phyloP scores from a whole-genome alignment of 2,113 vertebrate genomes.

The Argyrosomus japonicus region DNA sequence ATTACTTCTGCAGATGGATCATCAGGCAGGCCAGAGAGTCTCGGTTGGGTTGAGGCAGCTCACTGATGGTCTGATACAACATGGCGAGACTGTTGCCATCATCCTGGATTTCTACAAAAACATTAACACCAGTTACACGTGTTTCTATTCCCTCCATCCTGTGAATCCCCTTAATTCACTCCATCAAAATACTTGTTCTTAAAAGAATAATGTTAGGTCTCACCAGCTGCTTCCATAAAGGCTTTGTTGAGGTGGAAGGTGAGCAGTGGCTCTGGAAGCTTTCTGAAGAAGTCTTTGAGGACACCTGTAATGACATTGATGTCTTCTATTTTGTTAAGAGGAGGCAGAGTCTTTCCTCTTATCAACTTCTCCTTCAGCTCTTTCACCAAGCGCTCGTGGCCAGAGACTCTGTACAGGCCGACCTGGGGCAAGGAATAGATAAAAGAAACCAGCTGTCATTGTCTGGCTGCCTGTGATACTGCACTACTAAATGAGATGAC shows the following conservation, averaged over 20 bases:
- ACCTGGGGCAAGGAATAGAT: constrained; percentile 77
- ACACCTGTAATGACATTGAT: constrained; percentile 90
- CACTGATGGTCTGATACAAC: constrained; percentile 89
- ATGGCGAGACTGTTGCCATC: constrained; percentile 92
- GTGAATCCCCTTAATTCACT: background rate
- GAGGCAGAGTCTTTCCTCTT: constrained; percentile 85
- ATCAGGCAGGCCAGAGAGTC: constrained; percentile 95
- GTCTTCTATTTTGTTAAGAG: constrained; percentile 91
- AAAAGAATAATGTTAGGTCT: constrained; percentile 33
- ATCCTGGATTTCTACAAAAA: constrained; percentile 88
- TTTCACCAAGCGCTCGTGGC: constrained; percentile 90
- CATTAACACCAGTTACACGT: background rate
- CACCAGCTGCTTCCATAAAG: constrained; percentile 94
- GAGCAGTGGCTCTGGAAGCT: constrained; percentile 92
- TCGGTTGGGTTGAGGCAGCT: constrained; percentile 91
- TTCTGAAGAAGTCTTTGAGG: constrained; percentile 93
- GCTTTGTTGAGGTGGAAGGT: constrained; percentile 90
- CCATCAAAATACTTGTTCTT: background rate
- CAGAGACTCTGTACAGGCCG: constrained; percentile 92
- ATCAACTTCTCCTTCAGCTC: constrained; percentile 93
- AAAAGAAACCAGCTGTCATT: constrained; percentile 18
- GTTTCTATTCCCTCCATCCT: background rate
- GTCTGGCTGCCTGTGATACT: constrained; percentile 28
- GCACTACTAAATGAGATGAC: constrained; percentile 14
- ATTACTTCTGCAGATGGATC: constrained; percentile 92